Evolutionary conservation across 2,113 vertebrate genomes (phyloP), one percentile per base, ranked within the genome.

Genomic region (Galbula dea): DNA sequence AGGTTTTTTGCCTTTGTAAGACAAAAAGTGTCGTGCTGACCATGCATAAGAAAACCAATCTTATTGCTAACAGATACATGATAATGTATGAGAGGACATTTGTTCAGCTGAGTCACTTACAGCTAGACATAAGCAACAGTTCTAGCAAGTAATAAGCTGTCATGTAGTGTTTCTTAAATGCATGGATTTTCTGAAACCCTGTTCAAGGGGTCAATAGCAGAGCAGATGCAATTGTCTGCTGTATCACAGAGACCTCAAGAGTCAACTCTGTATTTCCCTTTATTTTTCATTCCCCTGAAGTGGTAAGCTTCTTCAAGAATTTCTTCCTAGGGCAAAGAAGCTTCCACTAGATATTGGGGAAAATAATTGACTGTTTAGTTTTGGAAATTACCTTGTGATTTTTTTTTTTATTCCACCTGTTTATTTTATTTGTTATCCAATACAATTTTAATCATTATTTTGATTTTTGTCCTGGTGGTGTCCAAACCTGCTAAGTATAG

Each of bases 81-180:
- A 19, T 77, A 71, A 91, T 36, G 51, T 45, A 34, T 30, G 71
- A 77, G 89, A 66, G 0, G 2, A 10, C 45, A 52, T 77, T 84
- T 95, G 85, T 91, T 95, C 79, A 92, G 84, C 87, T 95, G 91
- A 95, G 96, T 96, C 96, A 96, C 94, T 93, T 63, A 67, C 85
- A 95, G 87, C 51, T 93, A 65, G 59, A 65, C 78, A 12, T 78
- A 88, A 96, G 54, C 95, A 94, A 94, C 82, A 89, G 89, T 67
- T 86, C 94, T 86, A 73, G 91, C 51, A 77, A 94, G 89, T 86
- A 94, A 94, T 95, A 92, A 95, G 89, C 75, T 96, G 89, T 94
- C 89, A 86, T 89, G 91, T 67, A 89, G 84, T 63, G 81, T 93
- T 96, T 84, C 94, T 93, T 94, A 93, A 94, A 92, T 92, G 94